phyloP scores from a whole-genome alignment of 2,113 vertebrate species.

The Phrynosoma platyrhinos region DNA sequence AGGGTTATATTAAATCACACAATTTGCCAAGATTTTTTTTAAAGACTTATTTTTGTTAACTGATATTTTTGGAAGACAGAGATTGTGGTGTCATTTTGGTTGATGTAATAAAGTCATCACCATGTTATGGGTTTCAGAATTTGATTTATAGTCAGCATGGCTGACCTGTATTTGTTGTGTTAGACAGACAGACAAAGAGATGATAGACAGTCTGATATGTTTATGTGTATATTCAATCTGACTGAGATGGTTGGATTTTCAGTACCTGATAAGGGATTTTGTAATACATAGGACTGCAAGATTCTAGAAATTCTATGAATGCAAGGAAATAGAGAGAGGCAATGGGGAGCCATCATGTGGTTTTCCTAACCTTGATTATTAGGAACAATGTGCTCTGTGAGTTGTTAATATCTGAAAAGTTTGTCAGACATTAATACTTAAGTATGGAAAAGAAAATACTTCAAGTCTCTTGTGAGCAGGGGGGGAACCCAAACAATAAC shows the following conservation, averaged over 20 bases:
- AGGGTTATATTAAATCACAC: no score
- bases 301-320: neutral
- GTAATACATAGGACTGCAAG: neutral
- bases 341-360: neutral
- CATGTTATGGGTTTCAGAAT: no score
- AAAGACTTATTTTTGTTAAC: no score
- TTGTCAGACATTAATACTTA: conserved; percentile 10
- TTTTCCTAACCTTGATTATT: neutral
- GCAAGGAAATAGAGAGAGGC: neutral
- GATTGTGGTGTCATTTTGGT: no score
- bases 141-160: no score
- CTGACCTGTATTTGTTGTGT: no score
- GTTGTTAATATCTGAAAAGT: neutral
- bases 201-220: neutral
- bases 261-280: neutral
- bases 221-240: neutral
- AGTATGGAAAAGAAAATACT: conserved; percentile 1
- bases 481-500: neutral
- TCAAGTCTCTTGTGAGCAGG: conserved; percentile 27
- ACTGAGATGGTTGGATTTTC: neutral
- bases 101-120: no score
- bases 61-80: no score
- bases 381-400: neutral
- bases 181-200: no score
- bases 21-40: no score